A percentile compares a stretch with the other conserved stretches of the same genome.
Conservation (phyloP, 2,888 invertebrate genomes). For the Caenorhabditis sp. region DNA sequence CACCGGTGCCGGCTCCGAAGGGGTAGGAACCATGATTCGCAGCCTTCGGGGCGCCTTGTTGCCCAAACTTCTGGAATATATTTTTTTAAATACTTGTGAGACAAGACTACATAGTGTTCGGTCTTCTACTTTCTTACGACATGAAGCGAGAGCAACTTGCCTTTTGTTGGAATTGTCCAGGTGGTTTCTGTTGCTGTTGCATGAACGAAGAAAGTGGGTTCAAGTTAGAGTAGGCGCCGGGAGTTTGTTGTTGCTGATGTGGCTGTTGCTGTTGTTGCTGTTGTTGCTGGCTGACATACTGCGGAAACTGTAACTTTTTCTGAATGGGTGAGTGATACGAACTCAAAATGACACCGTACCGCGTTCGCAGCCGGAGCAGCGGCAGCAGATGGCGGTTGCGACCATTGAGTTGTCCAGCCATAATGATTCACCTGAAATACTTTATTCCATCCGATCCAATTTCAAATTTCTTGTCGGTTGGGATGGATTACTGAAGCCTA, state of each 20-base stretch:
- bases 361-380: not conserved
- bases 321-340: not conserved
- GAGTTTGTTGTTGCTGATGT: not conserved
- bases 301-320: constrained; percentile 19
- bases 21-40: not conserved
- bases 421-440: constrained; percentile 13
- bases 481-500: not conserved
- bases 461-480: not conserved
- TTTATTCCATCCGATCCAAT: not conserved
- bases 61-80: not conserved
- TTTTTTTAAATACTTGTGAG: too few relatives aligned
- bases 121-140: too few relatives aligned
- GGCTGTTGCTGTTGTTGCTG: constrained; percentile 26
- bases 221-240: not conserved
- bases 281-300: constrained; percentile 21
- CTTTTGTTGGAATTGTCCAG: constrained; percentile 9
- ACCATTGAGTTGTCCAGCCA: constrained; percentile 36
- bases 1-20: not conserved
- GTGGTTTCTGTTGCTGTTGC: constrained; percentile 1
- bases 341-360: not conserved
- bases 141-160: too few relatives aligned
- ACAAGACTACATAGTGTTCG: too few relatives aligned
- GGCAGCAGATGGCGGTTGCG: constrained; percentile 12
- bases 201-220: not conserved
- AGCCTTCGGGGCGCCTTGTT: not conserved